Evolutionary conservation across 2,113 vertebrate species (phyloP), one percentile per base, ranked within the genome.

Genomic region (Conger conger): DNA sequence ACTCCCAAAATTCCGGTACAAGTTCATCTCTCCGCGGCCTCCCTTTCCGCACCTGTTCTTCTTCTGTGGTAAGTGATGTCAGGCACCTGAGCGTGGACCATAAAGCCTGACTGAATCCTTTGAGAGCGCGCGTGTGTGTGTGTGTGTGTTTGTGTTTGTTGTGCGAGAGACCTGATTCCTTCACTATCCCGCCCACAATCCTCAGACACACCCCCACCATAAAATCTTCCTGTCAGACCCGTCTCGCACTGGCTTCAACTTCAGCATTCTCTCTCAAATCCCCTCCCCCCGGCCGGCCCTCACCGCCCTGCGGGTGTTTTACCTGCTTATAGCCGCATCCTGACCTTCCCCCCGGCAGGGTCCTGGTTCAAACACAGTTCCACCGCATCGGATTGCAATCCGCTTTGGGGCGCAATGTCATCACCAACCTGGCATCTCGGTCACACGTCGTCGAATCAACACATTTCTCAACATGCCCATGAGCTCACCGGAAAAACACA

Each of bases 1-100:
- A 82, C 89, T 92, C n/a, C 95, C 94, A 84, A 96, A 96, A 83
- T 89, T 95, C 89, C 88, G 91, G 91, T 96, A 96, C 0, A 96
- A 87, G 90, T 96, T 94, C 95, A 96, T 96, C 36, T 83, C 76
- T n/a, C 68, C 1, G 68, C 4, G 9, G 33, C 60, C 1, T 33
- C n/a, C 20, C 18, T 36, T 30, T 37, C 20, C 8, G 23, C 7
- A 1, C 33, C 76, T 57, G 33, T 45, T 20, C 16, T 36, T 79
- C 36, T 23, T 27, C 37, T 17, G 33, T 5, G 18, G 38, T 40
- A 5, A 42, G 4, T 17, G 9, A 33, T 13, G 68, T 73, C 27
- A 73, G 78, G 80, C 54, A 30, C 53, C 30, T 57, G 83, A 37
- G 30, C 57, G 76, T 50, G 23, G 76, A 37, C 30, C 4, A 35